Evolutionary conservation across 1,140 invertebrate genomes (phyloP), one percentile per base, ranked within the genome.

Genomic region (Drosophila mayri): DNA sequence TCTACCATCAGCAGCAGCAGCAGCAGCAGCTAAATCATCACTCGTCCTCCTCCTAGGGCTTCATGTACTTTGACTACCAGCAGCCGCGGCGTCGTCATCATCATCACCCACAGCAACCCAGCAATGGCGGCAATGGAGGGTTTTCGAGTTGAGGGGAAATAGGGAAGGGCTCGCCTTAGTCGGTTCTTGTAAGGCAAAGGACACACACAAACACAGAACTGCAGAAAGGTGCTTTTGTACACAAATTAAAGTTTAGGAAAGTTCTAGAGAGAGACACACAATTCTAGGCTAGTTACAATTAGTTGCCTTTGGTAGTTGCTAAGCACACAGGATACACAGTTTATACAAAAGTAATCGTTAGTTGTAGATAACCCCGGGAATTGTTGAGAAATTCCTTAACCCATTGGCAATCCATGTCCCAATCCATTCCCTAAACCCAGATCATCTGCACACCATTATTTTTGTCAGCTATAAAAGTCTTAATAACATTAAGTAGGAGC

Each of bases 51-150:
- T 88, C 85, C 86, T 92, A 92, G 91, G 86, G 86, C 76, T 92
- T 92, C 74, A 88, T 90, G 85, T 92, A 92, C 76, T 92, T 92
- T 63, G 90, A 92, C 61, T 92, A 92, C 28, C 84, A 79, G 41
- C 62, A 52, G 20, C 70, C 76, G 41, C 70, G 76, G 61, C 62
- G 52, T n/a, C 70, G 63, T 46, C 35, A 25, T 12, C 65, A 64
- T 25, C 25, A 25, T 25, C 25, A 50, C 1, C 46, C 35, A 14
- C 35, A n/a, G 22, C n/a, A 25, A n/a, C 46, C 25, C 47, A 30
- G 25, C 16, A 41, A 10, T 47, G 20, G 12, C 20, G 22, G 49
- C 38, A 35, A n/a, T 16, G 25, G 66, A 30, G 68, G 50, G 37
- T 72, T 72, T 30, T 59, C 67, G 66, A 72, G 50, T 59, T 72